Percentiles rank a stretch among this genome's conserved stretches.
These are phyloP conservation scores for Antennarius maculatus DNA, from an alignment of 2,797 vertebrate species.

Conservation along the genomic window DNA sequence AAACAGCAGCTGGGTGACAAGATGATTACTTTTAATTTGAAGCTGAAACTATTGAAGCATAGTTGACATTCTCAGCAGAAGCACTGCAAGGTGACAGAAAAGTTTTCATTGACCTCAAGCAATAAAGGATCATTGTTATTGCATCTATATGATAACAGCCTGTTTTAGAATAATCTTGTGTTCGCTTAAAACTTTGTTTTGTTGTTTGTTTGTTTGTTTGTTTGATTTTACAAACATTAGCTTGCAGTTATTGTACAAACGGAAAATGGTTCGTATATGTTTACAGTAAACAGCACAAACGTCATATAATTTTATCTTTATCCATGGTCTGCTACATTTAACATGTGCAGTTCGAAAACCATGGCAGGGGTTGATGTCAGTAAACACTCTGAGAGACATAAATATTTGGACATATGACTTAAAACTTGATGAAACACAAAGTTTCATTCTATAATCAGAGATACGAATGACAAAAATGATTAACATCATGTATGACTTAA, in stretches of 20 bases:
- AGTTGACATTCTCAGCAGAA: slow-evolving; percentile 49
- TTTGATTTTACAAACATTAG: too few species aligned
- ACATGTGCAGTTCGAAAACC: too few species aligned
- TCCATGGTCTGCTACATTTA: too few species aligned
- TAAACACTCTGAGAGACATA: background rate
- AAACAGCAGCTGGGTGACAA: slow-evolving; percentile 30
- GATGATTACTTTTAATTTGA: slow-evolving; percentile 48
- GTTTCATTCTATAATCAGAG: background rate
- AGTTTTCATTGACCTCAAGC: slow-evolving; percentile 52
- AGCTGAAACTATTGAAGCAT: slow-evolving; percentile 49
- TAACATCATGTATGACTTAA: slow-evolving; percentile 2
- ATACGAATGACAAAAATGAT: background rate
- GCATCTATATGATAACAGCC: slow-evolving; percentile 37
- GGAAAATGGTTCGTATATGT: too few species aligned
- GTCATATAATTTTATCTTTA: too few species aligned
- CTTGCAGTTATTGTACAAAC: too few species aligned
- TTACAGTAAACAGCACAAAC: too few species aligned
- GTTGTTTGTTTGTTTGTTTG: background rate
- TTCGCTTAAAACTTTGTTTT: slow-evolving; percentile 1
- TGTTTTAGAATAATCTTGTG: slow-evolving; percentile 1
- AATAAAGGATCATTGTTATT: slow-evolving; percentile 35
- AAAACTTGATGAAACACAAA: background rate
- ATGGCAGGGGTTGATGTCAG: background rate
- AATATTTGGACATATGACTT: background rate
- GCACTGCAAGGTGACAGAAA: slow-evolving; percentile 19